Evolutionary conservation across 2,113 vertebrate genomes (phyloP), one percentile per base, ranked within the genome.

Genomic region (Siniperca knerii): DNA sequence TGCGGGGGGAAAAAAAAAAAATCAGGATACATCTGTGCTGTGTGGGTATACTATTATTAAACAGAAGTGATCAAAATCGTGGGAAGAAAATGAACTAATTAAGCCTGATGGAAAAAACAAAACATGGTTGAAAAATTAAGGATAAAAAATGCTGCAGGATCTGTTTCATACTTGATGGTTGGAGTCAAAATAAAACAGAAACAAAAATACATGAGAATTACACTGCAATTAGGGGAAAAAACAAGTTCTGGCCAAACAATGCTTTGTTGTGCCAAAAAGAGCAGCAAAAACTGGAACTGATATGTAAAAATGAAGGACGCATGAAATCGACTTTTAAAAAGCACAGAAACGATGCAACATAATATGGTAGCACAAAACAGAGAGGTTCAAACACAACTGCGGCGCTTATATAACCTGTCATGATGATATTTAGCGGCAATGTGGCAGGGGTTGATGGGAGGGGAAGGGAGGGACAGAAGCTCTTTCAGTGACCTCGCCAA

Each of bases 401-500:
- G 33, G 50, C 1, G 61, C 90, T 94, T 93, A 94, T 60, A 89
- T 92, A 94, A 94, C 83, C 89, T 87, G 89, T 91, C 93, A 94
- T 81, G 72, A 78, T 83, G 80, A 95, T 92, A 90, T 92, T 92
- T 90, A 79, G 85, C 60, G 21, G 83, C 84, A 78, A 42, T 81
- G 90, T 90, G 85, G 90, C 82, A 87, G 79, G 77, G 80, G 77
- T 71, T 90, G 89, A 87, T 77, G 87, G 70, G 91, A 92, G 81
- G 81, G 74, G 71, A 85, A 75, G 74, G 84, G 74, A 82, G 89
- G 86, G 90, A 83, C 90, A 91, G 87, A 88, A 82, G 91, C 80
- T 89, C 86, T 91, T 90, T 89, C 83, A 84, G 80, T 91, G 92
- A 93, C 93, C 94, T 93, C 87, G 82, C 90, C 88, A 60, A 93